Base-by-base conservation (phyloP, 2,113 vertebrate species). In the Cygnus buccinator region DNA sequence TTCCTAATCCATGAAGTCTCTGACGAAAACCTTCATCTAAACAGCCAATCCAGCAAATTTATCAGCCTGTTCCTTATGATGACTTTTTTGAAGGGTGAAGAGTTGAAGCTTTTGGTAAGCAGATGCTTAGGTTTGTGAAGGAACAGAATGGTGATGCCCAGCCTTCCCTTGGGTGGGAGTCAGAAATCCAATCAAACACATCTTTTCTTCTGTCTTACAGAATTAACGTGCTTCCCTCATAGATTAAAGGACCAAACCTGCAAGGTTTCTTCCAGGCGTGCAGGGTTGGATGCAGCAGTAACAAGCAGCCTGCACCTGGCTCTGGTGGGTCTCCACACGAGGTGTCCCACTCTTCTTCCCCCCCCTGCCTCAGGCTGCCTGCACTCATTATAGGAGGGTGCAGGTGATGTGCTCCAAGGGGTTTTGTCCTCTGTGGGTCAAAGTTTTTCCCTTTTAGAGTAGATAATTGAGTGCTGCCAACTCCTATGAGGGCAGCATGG, bases 141-240 rank as follows among this genome's bases (percentile, higher is more conserved):
- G 66, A 95, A 73, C 19, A 91, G 66, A 72, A 57, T 25, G 19
- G 26, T 76, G 58, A 84, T 73, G 50, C 54, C 54, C 46, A 86
- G 37, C 23, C 50, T 55, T 90, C 41, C 44, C 54, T 73, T 76
- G 48, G 61, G 55, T 76, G 26, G 11, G 37, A 81, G 59, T 70
- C 25, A 65, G 28, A 72, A 94, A 93, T 82, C 25, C n/a, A 76
- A 33, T 54, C 1, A 3, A 88, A 68, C 54, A 18, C 44, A 61
- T 79, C n/a, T 75, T 62, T 87, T 61, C 39, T 44, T 55, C 39
- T 73, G 15, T 44, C 62, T 87, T 83, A 62, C 46, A 75, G 84
- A 75, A 81, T 61, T 63, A 92, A 57, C 5, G 7, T 33, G 12
- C 43, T 93, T 89, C 31, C 28, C n/a, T 87, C 0, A 0, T 19